Conservation (phyloP, 2,113 vertebrate species). For the Amphiprion ocellaris region DNA sequence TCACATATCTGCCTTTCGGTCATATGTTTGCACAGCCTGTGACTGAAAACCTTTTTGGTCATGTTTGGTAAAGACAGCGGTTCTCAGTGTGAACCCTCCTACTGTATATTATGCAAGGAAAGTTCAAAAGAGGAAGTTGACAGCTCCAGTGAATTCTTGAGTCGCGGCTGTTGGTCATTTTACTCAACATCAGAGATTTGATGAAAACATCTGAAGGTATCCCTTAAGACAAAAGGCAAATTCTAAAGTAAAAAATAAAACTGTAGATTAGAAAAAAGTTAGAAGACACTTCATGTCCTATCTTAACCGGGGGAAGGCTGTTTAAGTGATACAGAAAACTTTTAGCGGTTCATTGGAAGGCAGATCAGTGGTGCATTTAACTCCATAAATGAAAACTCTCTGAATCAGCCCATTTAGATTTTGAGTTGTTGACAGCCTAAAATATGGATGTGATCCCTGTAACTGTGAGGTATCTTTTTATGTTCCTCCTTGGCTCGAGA, state of each 20-base stretch:
- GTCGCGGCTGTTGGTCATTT: not conserved
- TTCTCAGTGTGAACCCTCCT: conserved; percentile 25
- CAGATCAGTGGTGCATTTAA: conserved; percentile 15
- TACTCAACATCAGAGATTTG: not conserved
- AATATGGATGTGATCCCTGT: not conserved
- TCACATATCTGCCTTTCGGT: conserved; percentile 35
- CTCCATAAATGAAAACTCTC: not conserved
- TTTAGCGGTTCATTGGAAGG: conserved; percentile 6
- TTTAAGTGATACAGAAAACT: not conserved
- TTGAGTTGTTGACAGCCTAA: not conserved
- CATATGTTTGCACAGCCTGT: conserved; percentile 66
- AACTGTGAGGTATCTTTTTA: not conserved
- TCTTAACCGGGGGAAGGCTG: not conserved
- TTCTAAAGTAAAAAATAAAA: not conserved
- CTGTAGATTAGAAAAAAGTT: not conserved
- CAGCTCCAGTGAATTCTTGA: conserved; percentile 41
- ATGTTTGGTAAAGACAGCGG: conserved; percentile 11
- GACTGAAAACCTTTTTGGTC: conserved; percentile 48
- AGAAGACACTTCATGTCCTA: not conserved
- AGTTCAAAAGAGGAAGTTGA: conserved; percentile 68
- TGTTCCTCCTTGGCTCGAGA: not conserved
- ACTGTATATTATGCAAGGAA: conserved; percentile 27
- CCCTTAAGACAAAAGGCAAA: not conserved
- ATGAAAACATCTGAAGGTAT: not conserved
- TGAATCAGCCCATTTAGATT: conserved; percentile 15